Base-by-base conservation (phyloP, 2,888 invertebrate genomes). In the Cryptocephalus primarius region DNA sequence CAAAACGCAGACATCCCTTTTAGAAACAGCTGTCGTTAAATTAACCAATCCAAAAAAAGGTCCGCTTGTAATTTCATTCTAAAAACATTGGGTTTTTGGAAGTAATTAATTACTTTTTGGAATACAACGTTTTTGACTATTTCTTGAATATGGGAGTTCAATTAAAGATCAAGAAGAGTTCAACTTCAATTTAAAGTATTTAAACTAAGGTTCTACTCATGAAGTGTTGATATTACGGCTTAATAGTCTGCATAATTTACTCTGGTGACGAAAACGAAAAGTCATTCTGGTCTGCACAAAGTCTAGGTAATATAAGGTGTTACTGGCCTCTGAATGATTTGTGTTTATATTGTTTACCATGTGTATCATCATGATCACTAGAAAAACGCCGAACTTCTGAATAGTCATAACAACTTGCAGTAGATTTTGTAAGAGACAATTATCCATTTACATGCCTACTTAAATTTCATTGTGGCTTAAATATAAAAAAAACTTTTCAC, bases 341-440 rank as follows among this genome's bases (percentile, higher is more conserved):
- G 61, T 66, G 61, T 64, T 66, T 64, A 64, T 59, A 63, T 64
- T 66, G 65, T 67, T 65, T 49, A 54, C 52, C 46, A 40, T 51
- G 42, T 61, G 63, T 65, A 60, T 58, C 63, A 66, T 69, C 68
- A 68, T 67, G 67, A 66, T 64, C 65, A 64, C 51, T 49, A 68
- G 63, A 64, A 67, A 67, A 66, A 64, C 63, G 64, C 57, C 58
- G 63, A 67, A 67, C 60, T 64, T 55, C 36, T 65, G 62, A 63
- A 61, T 60, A 67, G 68, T 70, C 69, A 70, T 69, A 66, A 67
- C 67, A 66, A 68, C 68, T 70, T 69, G 69, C 69, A 68, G 48
- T 36, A 48, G 47, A 47, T 49, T 49, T 51, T 46, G 42, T 42
- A 13, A 32, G 36, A 36, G 36, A 36, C 36, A 11, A 12, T 36